Evolutionary conservation across 2,797 vertebrate genomes (phyloP), one percentile per base, ranked within the genome.

Genomic region (Gadopsis marmoratus): DNA sequence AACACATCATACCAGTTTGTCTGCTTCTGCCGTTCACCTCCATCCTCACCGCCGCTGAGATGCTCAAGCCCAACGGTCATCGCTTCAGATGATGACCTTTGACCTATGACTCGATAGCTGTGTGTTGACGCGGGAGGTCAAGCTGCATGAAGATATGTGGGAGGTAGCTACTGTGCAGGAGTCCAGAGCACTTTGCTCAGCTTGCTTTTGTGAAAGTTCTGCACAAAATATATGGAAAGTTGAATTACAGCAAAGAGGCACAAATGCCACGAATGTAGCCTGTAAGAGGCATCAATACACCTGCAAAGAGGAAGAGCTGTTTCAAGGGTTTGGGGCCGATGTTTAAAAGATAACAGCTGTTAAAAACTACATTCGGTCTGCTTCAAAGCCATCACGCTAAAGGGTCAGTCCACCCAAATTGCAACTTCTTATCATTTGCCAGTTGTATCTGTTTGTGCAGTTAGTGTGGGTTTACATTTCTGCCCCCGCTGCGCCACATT

Each of bases 141-240:
- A 76, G 72, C 41, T 3, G 13, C 63, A 5, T 41, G 23, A 26
- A 60, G 37, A 47, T 55, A 31, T 60, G 88, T 88, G 76, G 86
- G 86, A 86, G 67, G 65, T 2, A 60, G 62, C 69, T 64, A 76
- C 74, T 76, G 56, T 47, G 82, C 14, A 39, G 35, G 31, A 39
- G 66, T 83, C 26, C 29, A 88, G 81, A 56, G 81, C 82, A 45
- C 86, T 83, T 55, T 17, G 16, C 26, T 26, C 16, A 3, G 61
- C 61, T 64, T 59, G 41, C 74, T 86, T 86, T 51, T 51, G 55
- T 71, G 48, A 75, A 70, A 66, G 76, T 67, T 48, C 55, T 56
- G 26, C 3, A 31, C 10, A 3, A 66, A 79, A 72, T n/a, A 62
- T n/a, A 6, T 47, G 17, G 21, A 74, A 59, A 66, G 70, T 9